Base-by-base conservation (phyloP, 92 coral and sea anemone species). In the Chrysogorgia sp. region DNA sequence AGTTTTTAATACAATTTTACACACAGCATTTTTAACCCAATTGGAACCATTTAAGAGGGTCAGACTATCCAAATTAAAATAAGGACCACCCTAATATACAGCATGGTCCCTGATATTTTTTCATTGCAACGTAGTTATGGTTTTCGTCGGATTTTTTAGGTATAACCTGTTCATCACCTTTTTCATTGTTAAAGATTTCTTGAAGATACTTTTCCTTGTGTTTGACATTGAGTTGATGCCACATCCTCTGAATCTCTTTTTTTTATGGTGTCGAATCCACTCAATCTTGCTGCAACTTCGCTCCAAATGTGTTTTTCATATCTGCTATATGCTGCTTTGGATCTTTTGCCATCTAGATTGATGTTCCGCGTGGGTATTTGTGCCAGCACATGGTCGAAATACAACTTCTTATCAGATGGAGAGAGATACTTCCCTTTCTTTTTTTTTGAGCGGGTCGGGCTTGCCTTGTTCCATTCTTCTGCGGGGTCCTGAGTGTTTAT, bases 381-480 rank as follows among this genome's bases (percentile, higher is more conserved):
- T 26, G 20, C 20, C 30, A 10, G 10, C 15, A 14, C 21, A n/a
- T 29, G 65, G 40, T 53, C 58, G 33, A 76, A 76, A 60, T 76
- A 23, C 10, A 76, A 24, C 20, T 32, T 47, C 7, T 32, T 56
- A 0, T 14, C 22, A 7, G 71, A 49, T 21, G 81, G 31, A 0
- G 47, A n/a, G 0, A 56, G 70, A 43, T 59, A 59, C 41, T 76
- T 76, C 23, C 81, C 71, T 29, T 57, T 76, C 30, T 59, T 76
- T 34, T 40, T 59, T 10, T 23, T 60, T 17, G 20, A 15, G 13
- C 12, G 40, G 20, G 40, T 4, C 20, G 28, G 49, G 24, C 7
- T 40, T 65, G 50, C 35, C 45, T 76, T 76, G 32, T 57, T 59
- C 71, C 81, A 76, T 56, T 76, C 32, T 8, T 76, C 82, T 45